Base-by-base conservation (phyloP, 2,113 vertebrate genomes). In the Apteryx mantelli region DNA sequence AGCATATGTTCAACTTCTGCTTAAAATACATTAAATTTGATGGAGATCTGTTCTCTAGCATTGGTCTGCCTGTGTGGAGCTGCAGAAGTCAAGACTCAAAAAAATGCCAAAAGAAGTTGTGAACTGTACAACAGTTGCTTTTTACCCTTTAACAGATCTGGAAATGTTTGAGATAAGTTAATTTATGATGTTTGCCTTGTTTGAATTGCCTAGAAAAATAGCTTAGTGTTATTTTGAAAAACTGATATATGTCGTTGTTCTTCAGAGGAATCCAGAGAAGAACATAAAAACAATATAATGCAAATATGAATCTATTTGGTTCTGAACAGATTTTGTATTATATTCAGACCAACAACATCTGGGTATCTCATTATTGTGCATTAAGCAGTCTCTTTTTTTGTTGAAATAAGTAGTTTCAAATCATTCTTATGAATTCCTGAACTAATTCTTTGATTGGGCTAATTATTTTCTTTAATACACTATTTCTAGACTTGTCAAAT, bases 401-500 rank as follows among this genome's bases (percentile, higher is more conserved):
- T 28, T 8, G 5, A 48, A 91, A 63, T 8, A 38, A 87, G 32
- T 18, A 0, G 20, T 63, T 85, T 56, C 11, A 10, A 20, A 16
- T 5, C 2, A 5, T 74, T 56, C 30, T 40, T 64, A 4, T 3
- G 16, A 42, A 22, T 71, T 28, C 48, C 32, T 36, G 34, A 58
- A 30, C 34, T 36, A 32, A 52, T 69, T 77, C 4, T 9, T 44
- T 21, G 19, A 40, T 60, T 13, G 3, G 55, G 36, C 34, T 78
- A 4, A 78, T 82, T 10, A 0, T 78, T 79, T 92, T 22, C 75
- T 74, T 3, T 96, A 40, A 1, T 46, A 0, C 93, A 48, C 65
- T 91, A 94, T 95, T 97, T 97, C 86, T 78, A 99, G 99, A 97
- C 99, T 99, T 93, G 99, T 99, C 96, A 99, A 99, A 98, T 99